Base-by-base conservation (phyloP, 2,888 invertebrate species). In the Pediacus dermestoides region DNA sequence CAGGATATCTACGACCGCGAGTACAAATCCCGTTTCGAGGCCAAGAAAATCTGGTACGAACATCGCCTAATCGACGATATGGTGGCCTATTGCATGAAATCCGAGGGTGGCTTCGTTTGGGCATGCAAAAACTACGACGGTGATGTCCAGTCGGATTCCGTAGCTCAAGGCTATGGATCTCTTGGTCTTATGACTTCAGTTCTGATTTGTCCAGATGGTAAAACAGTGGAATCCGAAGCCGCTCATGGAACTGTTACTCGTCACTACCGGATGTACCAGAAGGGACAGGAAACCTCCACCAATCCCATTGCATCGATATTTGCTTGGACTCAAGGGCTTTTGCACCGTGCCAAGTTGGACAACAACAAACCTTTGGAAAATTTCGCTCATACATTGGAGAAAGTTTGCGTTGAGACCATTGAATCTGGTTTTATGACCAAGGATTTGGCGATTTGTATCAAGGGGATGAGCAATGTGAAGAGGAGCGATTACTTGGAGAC, bases 71-170 rank as follows among this genome's bases (percentile, higher is more conserved):
- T 99, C 63, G 97, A 99, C 67, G 97, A 99, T 62, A 97, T 97
- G 97, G 96, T 97, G 8, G 97, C 97, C 2, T 94, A 95, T 63
- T 85, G 87, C 16, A 90, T 97, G 89, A 97, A 97, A 70, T 90
- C 92, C 0, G 92, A 94, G 58, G 99, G 99, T 52, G 97, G 97
- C 25, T 99, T 97, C 68, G 95, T 99, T 0, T 99, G 97, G 97
- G 95, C 97, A 4, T 99, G 97, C 71, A 99, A 99, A 70, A 99
- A 99, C 70, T 99, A 99, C 66, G 97, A 99, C 63, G 97, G 97
- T 25, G 97, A 99, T 71, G 97, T 99, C 0, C 97, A 99, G 70
- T 95, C 94, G 0, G 97, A 99, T 70, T 90, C 94, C 1, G 91
- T 99, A 15, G 97, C 97, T 42, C 97, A 99, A 72, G 96, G 95